Base-by-base conservation (phyloP, 2,797 vertebrate species). In the Arnoldichthys spilopterus region DNA sequence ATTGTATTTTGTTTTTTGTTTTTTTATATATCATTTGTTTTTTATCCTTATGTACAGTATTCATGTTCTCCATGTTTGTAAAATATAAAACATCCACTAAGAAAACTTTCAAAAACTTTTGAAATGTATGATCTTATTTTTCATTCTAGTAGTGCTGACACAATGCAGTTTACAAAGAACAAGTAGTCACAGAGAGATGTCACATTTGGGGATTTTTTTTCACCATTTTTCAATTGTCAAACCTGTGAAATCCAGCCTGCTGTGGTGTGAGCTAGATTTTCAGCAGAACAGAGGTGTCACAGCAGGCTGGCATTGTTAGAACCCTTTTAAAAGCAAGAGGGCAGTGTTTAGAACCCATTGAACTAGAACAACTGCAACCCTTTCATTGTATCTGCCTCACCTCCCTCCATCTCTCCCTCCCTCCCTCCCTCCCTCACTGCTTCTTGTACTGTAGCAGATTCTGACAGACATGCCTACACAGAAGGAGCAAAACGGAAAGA, bases 381-480 rank as follows among this genome's bases (percentile, higher is more conserved):
- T 22, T 37, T 43, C 18, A 8, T 47, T 63, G 20, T 32, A 49
- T 74, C 28, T 47, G n/a, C 12, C 13, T 28, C 6, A 0, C 24
- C 34, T 30, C 66, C 56, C 16, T 40, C 11, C 45, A 8, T 45
- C 37, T 56, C 54, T 1, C 3, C 37, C 24, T 68, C 24, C 15
- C 20, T 68, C 73, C 66, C 32, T 49, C 73, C 8, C 51, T 12
- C 54, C n/a, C 24, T 4, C 54, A 15, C 22, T 56, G 4, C 54
- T 56, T 12, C 9, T 58, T 68, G 37, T 58, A 68, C 34, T 43
- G 13, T 77, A 77, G 34, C 20, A 77, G 53, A 28, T 61, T 40
- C 74, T 69, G 64, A 69, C 51, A 45, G 24, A 68, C 51, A 58
- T 61, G 58, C 12, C 24, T 61, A 61, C 58, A 61, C 58, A 43